These are phyloP conservation scores for Listronotus oregonensis DNA, from an alignment of 1,140 invertebrate species.

Conservation along the genomic window DNA sequence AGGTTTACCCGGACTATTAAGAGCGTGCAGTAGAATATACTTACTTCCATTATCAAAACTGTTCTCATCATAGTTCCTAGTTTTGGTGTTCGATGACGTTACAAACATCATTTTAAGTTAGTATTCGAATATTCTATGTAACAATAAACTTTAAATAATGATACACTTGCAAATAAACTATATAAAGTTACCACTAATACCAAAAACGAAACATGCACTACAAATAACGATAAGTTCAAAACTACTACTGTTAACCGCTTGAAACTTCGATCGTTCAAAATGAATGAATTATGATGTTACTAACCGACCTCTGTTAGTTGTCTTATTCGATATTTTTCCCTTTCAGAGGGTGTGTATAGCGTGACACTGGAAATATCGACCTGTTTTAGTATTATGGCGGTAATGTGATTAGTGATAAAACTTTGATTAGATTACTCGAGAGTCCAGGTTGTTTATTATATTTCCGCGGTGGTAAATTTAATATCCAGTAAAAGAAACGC, in stretches of 20 bases:
- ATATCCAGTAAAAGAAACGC: too few species aligned
- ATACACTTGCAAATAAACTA: too few species aligned
- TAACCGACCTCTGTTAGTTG: constrained; percentile 22
- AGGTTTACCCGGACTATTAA: too few species aligned
- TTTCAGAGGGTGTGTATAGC: constrained; percentile 9
- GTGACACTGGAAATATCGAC: too few species aligned
- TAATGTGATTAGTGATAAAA: too few species aligned
- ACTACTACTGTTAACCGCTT: constrained; percentile 6
- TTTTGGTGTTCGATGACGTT: constrained; percentile 23
- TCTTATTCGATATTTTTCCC: constrained; percentile 32
- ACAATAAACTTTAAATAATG: too few species aligned
- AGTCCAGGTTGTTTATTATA: too few species aligned
- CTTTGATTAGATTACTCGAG: too few species aligned
- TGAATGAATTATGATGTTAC: constrained; percentile 37
- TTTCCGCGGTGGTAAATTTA: too few species aligned
- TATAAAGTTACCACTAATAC: neutral
- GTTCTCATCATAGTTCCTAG: constrained; percentile 8
- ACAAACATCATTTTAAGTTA: constrained; percentile 32
- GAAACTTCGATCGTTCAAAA: constrained; percentile 22
- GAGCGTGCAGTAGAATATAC: too few species aligned
- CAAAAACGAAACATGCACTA: constrained; percentile 17
- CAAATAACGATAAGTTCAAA: constrained; percentile 20
- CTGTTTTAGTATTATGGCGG: too few species aligned
- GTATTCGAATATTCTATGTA: too few species aligned
- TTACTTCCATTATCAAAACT: constrained; percentile 10